Evolutionary conservation across 2,888 invertebrate species (phyloP).

Genomic region (Apamea crenata): DNA sequence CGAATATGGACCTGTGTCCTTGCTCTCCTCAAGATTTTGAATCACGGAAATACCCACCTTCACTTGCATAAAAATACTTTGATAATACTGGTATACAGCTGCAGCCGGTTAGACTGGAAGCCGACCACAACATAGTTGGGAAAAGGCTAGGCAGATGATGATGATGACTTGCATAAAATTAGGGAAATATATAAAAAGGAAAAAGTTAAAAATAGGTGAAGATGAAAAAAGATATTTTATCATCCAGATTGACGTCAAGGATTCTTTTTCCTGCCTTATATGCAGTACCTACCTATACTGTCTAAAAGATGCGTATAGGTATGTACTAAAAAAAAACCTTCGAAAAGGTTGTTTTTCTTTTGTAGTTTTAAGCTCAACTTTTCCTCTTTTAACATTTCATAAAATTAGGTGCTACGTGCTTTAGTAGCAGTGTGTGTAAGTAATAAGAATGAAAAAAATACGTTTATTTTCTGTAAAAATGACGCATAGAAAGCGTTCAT

Average conservation of each 20-base stretch:
- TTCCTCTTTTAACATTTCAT: background rate
- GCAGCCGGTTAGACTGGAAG: too few species aligned
- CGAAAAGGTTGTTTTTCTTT: background rate
- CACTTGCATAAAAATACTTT: background rate
- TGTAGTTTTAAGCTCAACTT: background rate
- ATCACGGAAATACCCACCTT: slow-evolving; percentile 13
- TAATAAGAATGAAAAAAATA: too few species aligned
- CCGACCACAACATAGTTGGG: too few species aligned
- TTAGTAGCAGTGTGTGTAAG: background rate
- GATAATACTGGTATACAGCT: too few species aligned
- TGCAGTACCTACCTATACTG: background rate
- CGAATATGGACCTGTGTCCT: background rate
- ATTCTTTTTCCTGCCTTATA: background rate
- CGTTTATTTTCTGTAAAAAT: too few species aligned
- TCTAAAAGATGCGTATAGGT: background rate
- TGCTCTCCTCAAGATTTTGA: slow-evolving; percentile 19
- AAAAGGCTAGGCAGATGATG: too few species aligned
- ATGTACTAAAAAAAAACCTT: background rate
- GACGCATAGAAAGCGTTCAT: too few species aligned
- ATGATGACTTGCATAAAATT: background rate
- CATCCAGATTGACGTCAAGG: slow-evolving; percentile 31
- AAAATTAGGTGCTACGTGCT: background rate
- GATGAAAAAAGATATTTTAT: background rate
- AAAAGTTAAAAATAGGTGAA: background rate
- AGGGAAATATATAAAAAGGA: slow-evolving; percentile 4